Conservation (phyloP, 2,113 vertebrate species). For the Papio anubis region DNA sequence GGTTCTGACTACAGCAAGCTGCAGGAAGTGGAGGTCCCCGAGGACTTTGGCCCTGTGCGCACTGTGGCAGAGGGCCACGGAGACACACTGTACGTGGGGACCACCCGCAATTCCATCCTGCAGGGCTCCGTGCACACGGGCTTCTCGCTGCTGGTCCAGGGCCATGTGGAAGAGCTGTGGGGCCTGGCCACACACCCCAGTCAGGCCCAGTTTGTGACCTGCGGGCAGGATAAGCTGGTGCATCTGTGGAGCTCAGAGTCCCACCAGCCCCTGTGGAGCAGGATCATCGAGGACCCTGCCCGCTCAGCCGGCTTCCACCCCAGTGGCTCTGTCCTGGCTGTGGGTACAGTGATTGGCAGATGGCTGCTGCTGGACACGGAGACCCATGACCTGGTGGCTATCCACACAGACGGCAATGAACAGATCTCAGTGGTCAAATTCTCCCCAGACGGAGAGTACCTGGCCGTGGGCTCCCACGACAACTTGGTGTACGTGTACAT, state of each 20-base stretch:
- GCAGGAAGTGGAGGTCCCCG: slow-evolving; percentile 90
- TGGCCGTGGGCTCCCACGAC: slow-evolving; percentile 88
- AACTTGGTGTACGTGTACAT: slow-evolving; percentile 95
- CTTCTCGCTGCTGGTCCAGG: slow-evolving; percentile 90
- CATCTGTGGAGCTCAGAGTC: slow-evolving; percentile 90
- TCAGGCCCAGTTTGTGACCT: slow-evolving; percentile 90
- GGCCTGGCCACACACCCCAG: slow-evolving; percentile 91
- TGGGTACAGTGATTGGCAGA: slow-evolving; percentile 93
- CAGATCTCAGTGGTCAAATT: slow-evolving; percentile 92
- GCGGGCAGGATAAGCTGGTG: slow-evolving; percentile 91
- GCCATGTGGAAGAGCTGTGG: slow-evolving; percentile 95
- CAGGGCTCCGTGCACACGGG: slow-evolving; percentile 87
- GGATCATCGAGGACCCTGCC: slow-evolving; percentile 90
- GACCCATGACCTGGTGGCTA: slow-evolving; percentile 90
- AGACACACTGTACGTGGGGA: slow-evolving; percentile 90
- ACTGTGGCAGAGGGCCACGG: slow-evolving; percentile 90
- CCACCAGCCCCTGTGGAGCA: slow-evolving; percentile 92
- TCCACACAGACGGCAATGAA: slow-evolving; percentile 92
- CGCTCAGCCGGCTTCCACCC: slow-evolving; percentile 91
- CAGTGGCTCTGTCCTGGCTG: slow-evolving; percentile 88
- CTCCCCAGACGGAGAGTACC: slow-evolving; percentile 84
- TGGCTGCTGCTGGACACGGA: slow-evolving; percentile 94
- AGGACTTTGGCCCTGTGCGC: slow-evolving; percentile 89
- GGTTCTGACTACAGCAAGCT: slow-evolving; percentile 89
- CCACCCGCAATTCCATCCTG: slow-evolving; percentile 92